These are phyloP conservation scores for Lethrus apterus DNA, from an alignment of 1,140 invertebrate genomes.

Conservation along the genomic window DNA sequence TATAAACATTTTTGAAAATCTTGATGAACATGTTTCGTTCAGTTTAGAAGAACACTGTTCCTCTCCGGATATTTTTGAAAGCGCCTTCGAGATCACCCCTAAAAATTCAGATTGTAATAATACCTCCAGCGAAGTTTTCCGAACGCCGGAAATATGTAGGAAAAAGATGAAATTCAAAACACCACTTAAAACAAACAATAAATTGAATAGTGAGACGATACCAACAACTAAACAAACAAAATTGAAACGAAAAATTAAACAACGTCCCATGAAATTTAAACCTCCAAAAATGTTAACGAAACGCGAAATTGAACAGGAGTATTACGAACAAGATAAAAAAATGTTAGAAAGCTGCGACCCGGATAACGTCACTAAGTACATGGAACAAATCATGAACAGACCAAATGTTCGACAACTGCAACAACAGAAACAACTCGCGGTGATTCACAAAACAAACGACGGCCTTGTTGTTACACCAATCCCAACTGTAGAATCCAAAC, in stretches of 20 bases:
- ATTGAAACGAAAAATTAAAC: background rate
- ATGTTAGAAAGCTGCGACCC: slow-evolving; percentile 22
- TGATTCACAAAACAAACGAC: slow-evolving; percentile 23
- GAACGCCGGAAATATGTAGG: background rate
- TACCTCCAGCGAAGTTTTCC: slow-evolving; percentile 3
- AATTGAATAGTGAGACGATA: too few relatives aligned
- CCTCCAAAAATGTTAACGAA: slow-evolving; percentile 21
- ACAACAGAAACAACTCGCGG: slow-evolving; percentile 23
- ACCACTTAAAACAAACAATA: background rate
- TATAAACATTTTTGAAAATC: too few relatives aligned
- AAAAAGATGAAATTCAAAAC: slow-evolving; percentile 15
- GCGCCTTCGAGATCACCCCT: background rate
- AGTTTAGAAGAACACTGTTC: too few relatives aligned
- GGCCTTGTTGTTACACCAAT: slow-evolving; percentile 26
- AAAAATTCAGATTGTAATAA: slow-evolving; percentile 2
- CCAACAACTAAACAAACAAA: background rate
- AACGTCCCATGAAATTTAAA: too few relatives aligned
- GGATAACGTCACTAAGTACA: slow-evolving; percentile 22
- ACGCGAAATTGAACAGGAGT: slow-evolving; percentile 28
- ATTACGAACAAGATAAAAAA: slow-evolving; percentile 27
- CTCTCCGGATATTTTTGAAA: too few relatives aligned
- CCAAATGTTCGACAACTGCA: slow-evolving; percentile 30
- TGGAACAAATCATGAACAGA: slow-evolving; percentile 29
- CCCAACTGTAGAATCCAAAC: slow-evolving; percentile 13
- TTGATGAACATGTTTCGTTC: too few relatives aligned